Conservation (phyloP, 37 sponge, comb jelly and placozoan species). For the Trichoplax adhaerens region DNA sequence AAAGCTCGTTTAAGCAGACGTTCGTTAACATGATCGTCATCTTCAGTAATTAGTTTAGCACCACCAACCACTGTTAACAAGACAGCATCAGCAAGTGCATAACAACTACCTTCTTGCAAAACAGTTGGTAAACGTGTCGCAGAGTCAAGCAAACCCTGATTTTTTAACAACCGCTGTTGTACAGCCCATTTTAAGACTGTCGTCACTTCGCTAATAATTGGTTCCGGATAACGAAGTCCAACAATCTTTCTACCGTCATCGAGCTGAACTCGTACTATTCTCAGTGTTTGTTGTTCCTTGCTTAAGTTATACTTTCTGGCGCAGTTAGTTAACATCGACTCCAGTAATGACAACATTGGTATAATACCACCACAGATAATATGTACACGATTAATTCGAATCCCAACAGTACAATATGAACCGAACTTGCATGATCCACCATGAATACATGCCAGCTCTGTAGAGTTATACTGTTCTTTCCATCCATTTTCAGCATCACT, state of each 20-base stretch:
- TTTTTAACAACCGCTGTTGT: no score
- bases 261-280: slow-evolving; percentile 30
- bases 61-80: no score
- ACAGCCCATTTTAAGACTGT: no score
- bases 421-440: slow-evolving; percentile 25
- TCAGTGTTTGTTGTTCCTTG: slow-evolving; percentile 20
- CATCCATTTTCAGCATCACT: slow-evolving; percentile 21
- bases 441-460: slow-evolving; percentile 34
- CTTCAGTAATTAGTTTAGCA: no score
- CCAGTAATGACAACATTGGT: slow-evolving; percentile 32
- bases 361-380: slow-evolving; percentile 35
- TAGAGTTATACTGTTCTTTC: slow-evolving; percentile 28
- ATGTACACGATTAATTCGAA: slow-evolving; percentile 22
- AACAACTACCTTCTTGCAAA: no score
- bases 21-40: no score
- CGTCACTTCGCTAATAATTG: slow-evolving; percentile 10
- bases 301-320: slow-evolving; percentile 17
- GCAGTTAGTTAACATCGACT: slow-evolving; percentile 12
- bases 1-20: no score
- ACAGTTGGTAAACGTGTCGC: no score
- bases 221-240: slow-evolving; percentile 33
- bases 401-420: slow-evolving; percentile 23
- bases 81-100: no score
- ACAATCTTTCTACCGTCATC: slow-evolving; percentile 29
- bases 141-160: no score